phyloP scores from a whole-genome alignment of 2,888 invertebrate species.

The Metacarcinus magister region DNA sequence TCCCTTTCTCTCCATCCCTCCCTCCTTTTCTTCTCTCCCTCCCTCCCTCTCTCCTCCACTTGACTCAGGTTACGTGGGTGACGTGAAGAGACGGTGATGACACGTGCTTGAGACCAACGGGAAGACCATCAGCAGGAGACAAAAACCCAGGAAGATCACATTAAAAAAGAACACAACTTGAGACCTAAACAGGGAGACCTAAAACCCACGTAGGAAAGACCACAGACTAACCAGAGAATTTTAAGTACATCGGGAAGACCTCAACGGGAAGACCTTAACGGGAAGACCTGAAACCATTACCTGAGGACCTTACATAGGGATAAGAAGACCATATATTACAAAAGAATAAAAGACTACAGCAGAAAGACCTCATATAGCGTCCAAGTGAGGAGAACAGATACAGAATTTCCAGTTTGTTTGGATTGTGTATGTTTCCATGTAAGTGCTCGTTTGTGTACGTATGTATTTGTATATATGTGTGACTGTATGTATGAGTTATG shows the following conservation, averaged over 20 bases:
- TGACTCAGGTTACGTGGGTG: background rate
- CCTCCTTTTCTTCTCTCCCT: background rate
- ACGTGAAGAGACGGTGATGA: background rate
- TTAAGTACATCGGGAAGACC: background rate
- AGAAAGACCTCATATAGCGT: no score
- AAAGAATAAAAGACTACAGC: no score
- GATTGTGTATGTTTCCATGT: background rate
- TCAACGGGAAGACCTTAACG: background rate
- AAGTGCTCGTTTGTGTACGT: background rate
- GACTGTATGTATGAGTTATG: background rate
- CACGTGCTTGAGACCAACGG: background rate
- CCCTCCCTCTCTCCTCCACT: background rate
- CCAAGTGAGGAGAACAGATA: no score
- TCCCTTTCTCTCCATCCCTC: no score
- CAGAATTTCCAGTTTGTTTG: background rate
- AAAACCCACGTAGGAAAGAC: background rate
- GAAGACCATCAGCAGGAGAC: background rate
- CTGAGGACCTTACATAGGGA: no score
- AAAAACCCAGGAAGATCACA: background rate
- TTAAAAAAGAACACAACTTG: background rate
- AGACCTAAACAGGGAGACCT: background rate
- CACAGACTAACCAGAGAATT: no score
- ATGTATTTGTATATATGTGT: conserved; percentile 40
- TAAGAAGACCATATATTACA: no score
- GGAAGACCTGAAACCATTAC: background rate